Percentiles rank a stretch among this genome's conserved stretches.
Conservation (phyloP, 1,140 invertebrate species). For the Monochamus saltuarius region DNA sequence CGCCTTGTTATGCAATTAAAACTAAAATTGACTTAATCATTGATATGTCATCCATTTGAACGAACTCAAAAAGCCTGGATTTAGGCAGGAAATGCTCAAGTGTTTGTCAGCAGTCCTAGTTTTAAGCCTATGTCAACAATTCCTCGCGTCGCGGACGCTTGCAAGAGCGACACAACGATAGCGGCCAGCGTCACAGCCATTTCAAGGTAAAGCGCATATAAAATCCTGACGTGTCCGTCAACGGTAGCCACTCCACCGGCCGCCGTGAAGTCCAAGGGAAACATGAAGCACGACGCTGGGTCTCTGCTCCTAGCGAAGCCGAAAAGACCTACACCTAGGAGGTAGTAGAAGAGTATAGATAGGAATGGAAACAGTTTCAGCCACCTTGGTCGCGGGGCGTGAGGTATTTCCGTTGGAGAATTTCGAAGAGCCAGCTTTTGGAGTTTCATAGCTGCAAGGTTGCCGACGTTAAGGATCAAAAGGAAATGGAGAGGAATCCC, state of each 20-base stretch:
- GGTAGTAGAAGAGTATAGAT: constrained; percentile 58
- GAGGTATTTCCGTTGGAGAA: constrained; percentile 35
- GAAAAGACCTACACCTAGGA: constrained; percentile 57
- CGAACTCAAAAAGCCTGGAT: neutral
- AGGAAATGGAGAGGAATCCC: constrained; percentile 64
- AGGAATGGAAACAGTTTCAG: constrained; percentile 53
- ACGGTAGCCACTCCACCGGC: constrained; percentile 65
- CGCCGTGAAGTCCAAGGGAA: constrained; percentile 69
- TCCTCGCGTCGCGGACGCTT: constrained; percentile 58
- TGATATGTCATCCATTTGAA: too few relatives aligned
- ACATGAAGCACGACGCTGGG: constrained; percentile 60
- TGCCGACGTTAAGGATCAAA: constrained; percentile 63
- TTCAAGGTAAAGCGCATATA: constrained; percentile 69
- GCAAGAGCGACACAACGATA: constrained; percentile 59
- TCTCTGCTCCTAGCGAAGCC: constrained; percentile 58
- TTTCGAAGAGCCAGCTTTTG: constrained; percentile 51
- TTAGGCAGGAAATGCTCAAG: constrained; percentile 35
- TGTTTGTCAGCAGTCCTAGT: constrained; percentile 57
- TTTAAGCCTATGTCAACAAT: constrained; percentile 59
- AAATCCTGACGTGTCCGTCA: constrained; percentile 59
- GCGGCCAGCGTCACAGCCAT: constrained; percentile 64
- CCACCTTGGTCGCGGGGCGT: constrained; percentile 46
- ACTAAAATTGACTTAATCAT: too few relatives aligned
- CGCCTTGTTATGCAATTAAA: too few relatives aligned
- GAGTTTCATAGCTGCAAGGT: constrained; percentile 57